Evolutionary conservation across 1,140 invertebrate species (phyloP).

Genomic region (Thaumetopoea pityocampa): DNA sequence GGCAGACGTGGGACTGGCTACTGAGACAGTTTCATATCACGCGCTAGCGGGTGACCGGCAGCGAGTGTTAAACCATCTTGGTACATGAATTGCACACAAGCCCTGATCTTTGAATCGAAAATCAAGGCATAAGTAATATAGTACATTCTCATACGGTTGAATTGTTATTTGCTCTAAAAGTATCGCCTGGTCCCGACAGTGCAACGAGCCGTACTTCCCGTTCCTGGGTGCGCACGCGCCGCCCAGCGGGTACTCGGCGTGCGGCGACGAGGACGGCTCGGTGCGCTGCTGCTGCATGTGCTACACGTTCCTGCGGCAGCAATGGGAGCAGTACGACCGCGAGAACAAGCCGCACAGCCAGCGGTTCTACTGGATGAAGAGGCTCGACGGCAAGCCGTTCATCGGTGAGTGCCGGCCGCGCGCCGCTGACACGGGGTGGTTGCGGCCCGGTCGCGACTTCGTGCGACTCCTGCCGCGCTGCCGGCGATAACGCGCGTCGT

Average conservation of each 20-base stretch:
- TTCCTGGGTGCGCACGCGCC: slow-evolving; percentile 92
- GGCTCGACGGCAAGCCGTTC: slow-evolving; percentile 91
- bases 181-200: slow-evolving; percentile 24
- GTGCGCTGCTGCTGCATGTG: slow-evolving; percentile 85
- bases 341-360: slow-evolving; percentile 89
- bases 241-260: slow-evolving; percentile 81
- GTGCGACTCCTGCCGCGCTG: not conserved
- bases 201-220: slow-evolving; percentile 88
- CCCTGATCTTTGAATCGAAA: too few relatives aligned
- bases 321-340: slow-evolving; percentile 93
- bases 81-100: too few relatives aligned
- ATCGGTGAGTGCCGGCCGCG: slow-evolving; percentile 77
- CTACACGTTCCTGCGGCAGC: slow-evolving; percentile 88
- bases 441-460: not conserved
- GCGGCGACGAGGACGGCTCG: slow-evolving; percentile 70
- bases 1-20: too few relatives aligned
- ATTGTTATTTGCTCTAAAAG: too few relatives aligned
- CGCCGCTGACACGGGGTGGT: not conserved
- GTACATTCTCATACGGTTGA: too few relatives aligned
- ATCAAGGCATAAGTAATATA: too few relatives aligned
- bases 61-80: too few relatives aligned
- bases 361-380: slow-evolving; percentile 94
- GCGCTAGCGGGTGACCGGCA: too few relatives aligned
- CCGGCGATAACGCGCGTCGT: too few relatives aligned
- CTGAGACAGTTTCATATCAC: too few relatives aligned